Evolutionary conservation across 2,113 vertebrate genomes (phyloP), one percentile per base, ranked within the genome.

Genomic region (Progne subis): DNA sequence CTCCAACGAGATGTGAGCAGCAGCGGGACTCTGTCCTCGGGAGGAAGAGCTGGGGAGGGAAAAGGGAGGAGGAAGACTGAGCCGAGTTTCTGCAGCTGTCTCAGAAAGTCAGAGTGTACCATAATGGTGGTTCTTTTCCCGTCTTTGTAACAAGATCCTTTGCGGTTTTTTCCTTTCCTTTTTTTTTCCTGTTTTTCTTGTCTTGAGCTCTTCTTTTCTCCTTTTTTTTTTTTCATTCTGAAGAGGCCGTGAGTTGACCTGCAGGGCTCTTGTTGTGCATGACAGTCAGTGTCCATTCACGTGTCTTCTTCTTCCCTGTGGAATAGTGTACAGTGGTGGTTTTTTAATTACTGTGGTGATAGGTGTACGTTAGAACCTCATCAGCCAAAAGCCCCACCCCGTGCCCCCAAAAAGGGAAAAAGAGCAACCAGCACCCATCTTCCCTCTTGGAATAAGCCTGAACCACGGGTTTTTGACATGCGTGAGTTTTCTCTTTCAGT

Each of bases 1-100:
- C 77, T 98, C 99, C 76, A 99, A 99, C 26, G 99, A 99, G 61
- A 99, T 99, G 99, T 99, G 97, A 98, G 92, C 92, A 41, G 84
- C 83, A 57, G 84, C 75, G 4, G 92, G 92, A 95, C 81, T 44
- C 87, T 77, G 91, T 76, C 88, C 91, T 93, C 2, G 4, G 88
- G 90, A 25, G 19, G 44, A 78, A 86, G 82, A 95, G 86, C 92
- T 74, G 68, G 86, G 85, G 39, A 53, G 47, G 84, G 29, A 59
- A 41, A 68, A 69, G 52, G 80, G 60, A 32, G 41, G 90, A 95
- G 28, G 59, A 90, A 49, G 70, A 82, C 90, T 82, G 90, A 93
- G 94, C 89, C 5, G 59, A 90, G 90, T 87, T 96, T 94, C 96
- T 47, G 55, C 92, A 90, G 94, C 60, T 80, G 2, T 87, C 70